A percentile compares a stretch with the other conserved stretches of the same genome.
phyloP scores from a whole-genome alignment of 2,797 vertebrate species.

The Lagocephalus sceleratus region DNA sequence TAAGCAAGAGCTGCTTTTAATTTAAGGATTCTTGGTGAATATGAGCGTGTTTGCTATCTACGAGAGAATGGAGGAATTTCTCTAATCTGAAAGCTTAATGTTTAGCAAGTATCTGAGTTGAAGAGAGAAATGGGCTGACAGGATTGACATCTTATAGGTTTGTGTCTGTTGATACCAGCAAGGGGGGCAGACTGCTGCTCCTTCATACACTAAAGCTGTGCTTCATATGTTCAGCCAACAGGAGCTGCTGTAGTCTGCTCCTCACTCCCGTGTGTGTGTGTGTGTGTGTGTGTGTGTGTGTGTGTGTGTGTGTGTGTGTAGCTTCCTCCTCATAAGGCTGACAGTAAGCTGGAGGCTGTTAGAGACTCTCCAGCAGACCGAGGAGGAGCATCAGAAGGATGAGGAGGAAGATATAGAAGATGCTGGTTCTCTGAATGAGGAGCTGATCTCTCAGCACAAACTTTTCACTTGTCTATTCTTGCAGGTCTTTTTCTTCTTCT shows the following conservation, averaged over 20 bases:
- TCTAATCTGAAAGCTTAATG: too few species aligned
- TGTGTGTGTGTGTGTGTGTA: slow-evolving; percentile 13
- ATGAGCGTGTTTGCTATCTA: too few species aligned
- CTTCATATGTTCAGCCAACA: slow-evolving; percentile 14
- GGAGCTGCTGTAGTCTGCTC: slow-evolving; percentile 25
- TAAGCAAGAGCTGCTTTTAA: too few species aligned
- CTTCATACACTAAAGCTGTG: slow-evolving; percentile 6
- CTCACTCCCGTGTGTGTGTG: neutral
- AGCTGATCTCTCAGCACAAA: slow-evolving; percentile 43
- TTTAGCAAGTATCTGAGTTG: too few species aligned
- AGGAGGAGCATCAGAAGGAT: slow-evolving; percentile 6
- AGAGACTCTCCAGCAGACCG: slow-evolving; percentile 32
- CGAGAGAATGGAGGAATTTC: too few species aligned
- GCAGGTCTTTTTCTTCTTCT: slow-evolving; percentile 9
- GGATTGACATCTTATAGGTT: too few species aligned
- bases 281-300: slow-evolving; percentile 6
- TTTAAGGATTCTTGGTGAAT: too few species aligned
- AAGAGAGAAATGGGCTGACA: too few species aligned
- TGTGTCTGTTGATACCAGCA: too few species aligned
- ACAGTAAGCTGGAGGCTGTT: slow-evolving; percentile 23
- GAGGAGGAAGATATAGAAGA: too few species aligned
- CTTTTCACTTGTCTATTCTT: slow-evolving; percentile 35
- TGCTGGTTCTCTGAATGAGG: neutral
- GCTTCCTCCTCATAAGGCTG: slow-evolving; percentile 41
- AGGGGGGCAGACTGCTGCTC: too few species aligned